Base-by-base conservation (phyloP, 2,888 invertebrate species). In the Lasioglossum morio region DNA sequence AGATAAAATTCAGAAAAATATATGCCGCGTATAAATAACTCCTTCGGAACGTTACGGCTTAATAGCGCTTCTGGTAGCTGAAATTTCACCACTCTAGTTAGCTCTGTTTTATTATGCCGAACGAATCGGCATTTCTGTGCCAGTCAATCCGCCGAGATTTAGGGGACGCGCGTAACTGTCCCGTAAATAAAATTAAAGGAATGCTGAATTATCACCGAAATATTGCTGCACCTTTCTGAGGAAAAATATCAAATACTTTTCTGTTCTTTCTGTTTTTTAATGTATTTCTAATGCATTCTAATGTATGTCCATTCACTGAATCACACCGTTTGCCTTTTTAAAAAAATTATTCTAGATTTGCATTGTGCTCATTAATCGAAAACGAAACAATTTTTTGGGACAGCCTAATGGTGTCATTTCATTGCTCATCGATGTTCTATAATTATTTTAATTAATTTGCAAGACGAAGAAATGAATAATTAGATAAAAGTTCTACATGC, bases 1-100 rank as follows among this genome's bases (percentile, higher is more conserved):
- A n/a, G 70, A 70, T 40, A 40, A 70, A 70, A 14, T 70, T 70
- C 70, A 40, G 40, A 37, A 40, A 70, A 70, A 70, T 70, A 40
- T 40, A 40, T 5, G 14, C n/a, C 40, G 40, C n/a, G n/a, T 40
- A 40, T 40, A 40, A 70, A 70, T 70, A 70, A 70, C 40, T n/a
- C n/a, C 12, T 14, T 2, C 37, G n/a, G 0, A n/a, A 40, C 70
- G 23, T 4, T 40, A 23, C 40, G n/a, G 70, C 5, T 70, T 70
- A n/a, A 70, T n/a, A 40, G 40, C 70, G 19, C 40, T 5, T 40
- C 40, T 70, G 70, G 40, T 40, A 40, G n/a, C n/a, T 70, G 5
- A 70, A 37, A 37, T 69, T 69, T 69, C 63, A 63, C 30, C 63
- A 60, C 66, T 34, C 19, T 10, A 34, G 34, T 16, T 37, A 34